Base-by-base conservation (phyloP, 92 coral and sea anemone species). In the Paramuricea clavata region DNA sequence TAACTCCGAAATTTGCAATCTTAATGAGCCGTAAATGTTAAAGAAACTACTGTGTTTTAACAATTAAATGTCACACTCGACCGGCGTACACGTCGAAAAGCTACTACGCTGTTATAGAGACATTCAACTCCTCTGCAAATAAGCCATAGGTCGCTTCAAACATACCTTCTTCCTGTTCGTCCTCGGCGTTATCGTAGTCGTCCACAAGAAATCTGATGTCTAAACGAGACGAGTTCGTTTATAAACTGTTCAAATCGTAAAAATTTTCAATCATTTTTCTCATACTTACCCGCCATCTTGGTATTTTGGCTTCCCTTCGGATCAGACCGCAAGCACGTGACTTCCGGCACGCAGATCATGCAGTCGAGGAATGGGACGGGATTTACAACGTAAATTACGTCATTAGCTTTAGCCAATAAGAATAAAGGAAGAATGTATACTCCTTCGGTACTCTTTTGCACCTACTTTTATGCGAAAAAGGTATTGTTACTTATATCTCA, bases 281-380 rank as follows among this genome's bases (percentile, higher is more conserved):
- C 85, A 56, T 69, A 97, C 99, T 89, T 94, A 97, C 99, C 99
- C 99, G 99, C 99, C 99, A 97, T 97, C 94, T 97, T 97, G 98
- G 93, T 94, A 91, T 79, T 19, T 52, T 41, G 35, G 41, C 69
- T 79, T 47, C 59, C 56, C 92, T 90, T 89, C 86, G 92, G 61
- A 74, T 78, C 88, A 89, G 57, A 47, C 87, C 87, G 52, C 89
- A 91, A 83, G 87, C 93, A 95, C 97, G 89, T 93, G 99, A 92
- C 88, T 90, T 87, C 91, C 92, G 87, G 81, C 90, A 94, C 89
- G 97, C 90, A 22, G 16, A 16, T 12, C 0, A 36, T 72, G 31
- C 33, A 35, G 32, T 9, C 17, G 17, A 22, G 52, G 57, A 22
- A 39, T 39, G 78, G 52, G 56, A 39, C 33, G 33, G 56, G 31